Base-by-base conservation (phyloP, 2,888 invertebrate species). In the Chrysodeixis includens region DNA sequence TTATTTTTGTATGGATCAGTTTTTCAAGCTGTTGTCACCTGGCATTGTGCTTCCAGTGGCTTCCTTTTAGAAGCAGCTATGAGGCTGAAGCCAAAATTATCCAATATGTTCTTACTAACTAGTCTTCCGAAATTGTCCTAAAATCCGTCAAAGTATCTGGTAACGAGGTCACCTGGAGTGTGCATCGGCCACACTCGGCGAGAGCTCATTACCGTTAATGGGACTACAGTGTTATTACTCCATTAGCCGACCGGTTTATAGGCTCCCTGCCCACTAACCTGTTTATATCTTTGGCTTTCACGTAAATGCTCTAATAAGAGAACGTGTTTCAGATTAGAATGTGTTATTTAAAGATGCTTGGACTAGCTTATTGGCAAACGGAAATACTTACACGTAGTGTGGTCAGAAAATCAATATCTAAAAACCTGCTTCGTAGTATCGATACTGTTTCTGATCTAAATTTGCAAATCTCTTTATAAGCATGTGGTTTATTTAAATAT, bases 181-280 rank as follows among this genome's bases (percentile, higher is more conserved):
- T 44, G 46, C 46, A 49, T 49, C 46, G 10, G 46, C 16, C 46
- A 49, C 46, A 49, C 20, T 49, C 20, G 20, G 46, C 20, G 46
- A 49, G 46, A 20, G 10, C 46, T 56, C 56, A 74, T 74, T 69
- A 74, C 32, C 46, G 54, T 49, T 74, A 78, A 78, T 78, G 78
- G 49, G 40, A 53, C 53, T 26, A 12, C 74, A 35, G 30, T 60
- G 79, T 69, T 74, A 78, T 78, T 78, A 62, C 62, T 60, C 70
- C 75, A 56, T 74, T 74, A 61, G 56, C 59, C 10, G 44, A 55
- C 51, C 52, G 51, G 75, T 53, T 62, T 74, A 62, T 62, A 56
- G 79, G 70, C 59, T 58, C 54, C 51, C 51, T 62, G n/a, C 62
- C 20, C 46, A 54, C 56, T 78, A 74, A 78, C 70, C 62, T 74